Evolutionary conservation across 2,888 invertebrate genomes (phyloP).

Genomic region (Scaptomyza flava): DNA sequence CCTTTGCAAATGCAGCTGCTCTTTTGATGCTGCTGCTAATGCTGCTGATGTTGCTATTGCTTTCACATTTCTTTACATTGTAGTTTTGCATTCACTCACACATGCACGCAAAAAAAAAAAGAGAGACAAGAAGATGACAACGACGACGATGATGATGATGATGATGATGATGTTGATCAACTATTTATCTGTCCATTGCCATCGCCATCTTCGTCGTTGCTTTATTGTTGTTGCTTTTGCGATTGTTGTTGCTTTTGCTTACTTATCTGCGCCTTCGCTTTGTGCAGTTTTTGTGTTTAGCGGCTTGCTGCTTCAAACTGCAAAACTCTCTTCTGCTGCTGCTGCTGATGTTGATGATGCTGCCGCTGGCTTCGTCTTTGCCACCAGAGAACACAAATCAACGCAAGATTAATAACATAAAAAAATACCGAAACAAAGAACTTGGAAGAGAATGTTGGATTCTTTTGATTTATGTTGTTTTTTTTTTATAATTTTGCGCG

Average conservation of each 20-base stretch:
- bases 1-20: constrained; percentile 24
- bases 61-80: constrained; percentile 32
- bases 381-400: constrained; percentile 49
- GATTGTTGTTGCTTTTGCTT: constrained; percentile 54
- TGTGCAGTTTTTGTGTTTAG: constrained; percentile 47
- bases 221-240: constrained; percentile 18
- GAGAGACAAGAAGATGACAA: constrained; percentile 12
- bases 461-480: constrained; percentile 13
- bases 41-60: constrained; percentile 15
- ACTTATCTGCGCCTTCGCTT: constrained; percentile 73
- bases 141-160: constrained; percentile 10
- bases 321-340: constrained; percentile 20
- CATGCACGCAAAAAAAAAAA: constrained; percentile 40
- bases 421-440: constrained; percentile 62
- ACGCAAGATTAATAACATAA: constrained; percentile 61
- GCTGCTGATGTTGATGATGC: constrained; percentile 14
- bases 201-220: constrained; percentile 26
- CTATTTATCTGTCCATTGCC: constrained; percentile 22
- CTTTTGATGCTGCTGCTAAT: constrained; percentile 23
- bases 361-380: constrained; percentile 18
- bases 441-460: constrained; percentile 36
- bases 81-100: constrained; percentile 32
- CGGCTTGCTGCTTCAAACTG: constrained; percentile 22
- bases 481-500: constrained; percentile 16
- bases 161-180: constrained; percentile 18